Evolutionary conservation across 2,113 vertebrate genomes (phyloP).

Genomic region (Dascyllus trimaculatus): DNA sequence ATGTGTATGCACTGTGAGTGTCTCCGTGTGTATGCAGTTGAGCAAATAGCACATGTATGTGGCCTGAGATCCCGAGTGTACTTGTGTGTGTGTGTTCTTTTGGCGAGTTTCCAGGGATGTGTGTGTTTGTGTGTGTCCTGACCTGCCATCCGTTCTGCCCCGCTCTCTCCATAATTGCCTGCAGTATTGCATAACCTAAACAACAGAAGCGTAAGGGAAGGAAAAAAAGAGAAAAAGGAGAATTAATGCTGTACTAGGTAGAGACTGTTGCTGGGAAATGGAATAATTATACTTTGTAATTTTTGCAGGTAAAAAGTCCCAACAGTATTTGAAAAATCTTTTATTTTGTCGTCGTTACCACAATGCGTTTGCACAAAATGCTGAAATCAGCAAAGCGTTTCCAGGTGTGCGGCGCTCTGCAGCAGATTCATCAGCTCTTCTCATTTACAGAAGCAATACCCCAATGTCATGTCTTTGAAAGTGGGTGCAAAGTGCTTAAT

Average conservation of each 20-base stretch:
- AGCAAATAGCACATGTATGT: background rate
- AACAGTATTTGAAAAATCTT: constrained; percentile 1
- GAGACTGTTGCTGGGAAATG: constrained; percentile 5
- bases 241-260: constrained; percentile 36
- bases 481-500: background rate
- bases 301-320: constrained; percentile 4
- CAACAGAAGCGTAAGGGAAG: constrained; percentile 71
- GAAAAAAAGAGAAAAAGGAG: background rate
- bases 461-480: constrained; percentile 10
- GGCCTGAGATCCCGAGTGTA: background rate
- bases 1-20: background rate
- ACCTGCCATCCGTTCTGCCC: constrained; percentile 99
- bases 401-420: constrained; percentile 3
- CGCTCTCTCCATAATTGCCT: constrained; percentile 99
- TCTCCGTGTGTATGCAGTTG: background rate
- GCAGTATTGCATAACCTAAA: constrained; percentile 97
- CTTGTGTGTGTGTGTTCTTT: constrained; percentile 9
- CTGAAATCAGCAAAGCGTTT: constrained; percentile 10
- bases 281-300: constrained; percentile 14
- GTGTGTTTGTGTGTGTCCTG: constrained; percentile 79
- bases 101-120: constrained; percentile 41
- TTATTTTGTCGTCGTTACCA: constrained; percentile 9
- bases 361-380: background rate
- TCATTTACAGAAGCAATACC: constrained; percentile 29
- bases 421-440: constrained; percentile 5